Evolutionary conservation across 2,113 vertebrate genomes (phyloP).

Genomic region (Psilopogon haemacephalus): DNA sequence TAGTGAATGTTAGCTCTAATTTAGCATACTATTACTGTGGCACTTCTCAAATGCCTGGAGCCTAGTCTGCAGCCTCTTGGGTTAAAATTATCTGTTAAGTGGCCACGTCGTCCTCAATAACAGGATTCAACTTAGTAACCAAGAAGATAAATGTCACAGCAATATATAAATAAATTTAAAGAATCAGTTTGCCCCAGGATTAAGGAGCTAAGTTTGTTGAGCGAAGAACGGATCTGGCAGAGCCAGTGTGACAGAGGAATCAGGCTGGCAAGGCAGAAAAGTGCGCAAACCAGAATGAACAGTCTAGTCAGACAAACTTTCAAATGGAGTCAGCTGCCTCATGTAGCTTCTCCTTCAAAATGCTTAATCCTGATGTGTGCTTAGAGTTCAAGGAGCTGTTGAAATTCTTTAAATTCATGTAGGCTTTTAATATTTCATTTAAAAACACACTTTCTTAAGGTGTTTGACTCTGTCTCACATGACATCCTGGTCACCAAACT

Average conservation of each 20-base stretch:
- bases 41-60: not conserved
- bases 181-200: fast-evolving
- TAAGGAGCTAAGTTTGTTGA: not conserved
- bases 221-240: not conserved
- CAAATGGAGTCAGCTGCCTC: fast-evolving
- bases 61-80: fast-evolving
- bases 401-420: not conserved
- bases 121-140: not conserved
- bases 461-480: no score
- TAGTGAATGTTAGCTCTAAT: not conserved
- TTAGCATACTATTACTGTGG: not conserved
- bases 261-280: not conserved
- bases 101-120: not conserved
- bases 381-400: not conserved
- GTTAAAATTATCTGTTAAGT: not conserved
- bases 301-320: not conserved
- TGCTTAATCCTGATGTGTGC: not conserved
- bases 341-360: not conserved
- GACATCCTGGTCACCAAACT: no score
- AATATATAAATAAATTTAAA: not conserved
- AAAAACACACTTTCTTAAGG: not conserved
- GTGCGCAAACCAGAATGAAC: fast-evolving
- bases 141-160: not conserved
- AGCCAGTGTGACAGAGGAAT: not conserved
- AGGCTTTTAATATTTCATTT: not conserved